These are phyloP conservation scores for Dufourea novaeangliae DNA, from an alignment of 1,140 invertebrate genomes.

Conservation along the genomic window DNA sequence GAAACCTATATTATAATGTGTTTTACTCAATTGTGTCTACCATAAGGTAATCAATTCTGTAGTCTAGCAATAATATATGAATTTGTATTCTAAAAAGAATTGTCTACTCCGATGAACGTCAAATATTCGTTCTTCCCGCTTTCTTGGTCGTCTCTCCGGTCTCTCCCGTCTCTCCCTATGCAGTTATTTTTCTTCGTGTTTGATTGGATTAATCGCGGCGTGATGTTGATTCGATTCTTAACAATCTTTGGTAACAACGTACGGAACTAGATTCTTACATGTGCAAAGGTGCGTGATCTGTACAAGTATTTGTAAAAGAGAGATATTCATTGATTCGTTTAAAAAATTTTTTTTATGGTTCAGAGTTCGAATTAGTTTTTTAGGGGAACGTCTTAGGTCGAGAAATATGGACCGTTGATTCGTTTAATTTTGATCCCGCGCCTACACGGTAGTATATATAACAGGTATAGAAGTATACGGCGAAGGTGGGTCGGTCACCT, in stretches of 20 bases:
- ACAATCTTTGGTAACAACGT: conserved; percentile 16
- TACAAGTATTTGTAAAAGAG: neutral
- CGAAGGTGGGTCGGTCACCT: conserved; percentile 74
- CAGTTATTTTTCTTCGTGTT: neutral
- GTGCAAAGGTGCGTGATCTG: neutral
- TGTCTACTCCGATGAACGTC: too few species aligned
- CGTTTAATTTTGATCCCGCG: neutral
- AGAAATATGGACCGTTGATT: neutral
- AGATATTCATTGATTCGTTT: conserved; percentile 42
- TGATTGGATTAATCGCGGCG: conserved; percentile 6
- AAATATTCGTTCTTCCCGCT: neutral
- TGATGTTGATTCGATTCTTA: conserved; percentile 1
- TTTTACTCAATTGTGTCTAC: too few species aligned
- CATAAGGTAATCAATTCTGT: too few species aligned
- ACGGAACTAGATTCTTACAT: conserved; percentile 25
- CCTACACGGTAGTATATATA: conserved; percentile 13
- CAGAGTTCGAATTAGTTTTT: neutral
- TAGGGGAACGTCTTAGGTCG: neutral
- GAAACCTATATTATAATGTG: too few species aligned
- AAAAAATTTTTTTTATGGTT: neutral
- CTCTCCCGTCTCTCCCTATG: too few species aligned
- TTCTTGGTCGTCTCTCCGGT: neutral
- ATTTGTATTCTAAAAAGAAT: too few species aligned
- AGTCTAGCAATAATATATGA: too few species aligned
- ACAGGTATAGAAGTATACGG: conserved; percentile 37